These are phyloP conservation scores for Ectemnius continuus DNA, from an alignment of 2,888 invertebrate species.

Conservation along the genomic window DNA sequence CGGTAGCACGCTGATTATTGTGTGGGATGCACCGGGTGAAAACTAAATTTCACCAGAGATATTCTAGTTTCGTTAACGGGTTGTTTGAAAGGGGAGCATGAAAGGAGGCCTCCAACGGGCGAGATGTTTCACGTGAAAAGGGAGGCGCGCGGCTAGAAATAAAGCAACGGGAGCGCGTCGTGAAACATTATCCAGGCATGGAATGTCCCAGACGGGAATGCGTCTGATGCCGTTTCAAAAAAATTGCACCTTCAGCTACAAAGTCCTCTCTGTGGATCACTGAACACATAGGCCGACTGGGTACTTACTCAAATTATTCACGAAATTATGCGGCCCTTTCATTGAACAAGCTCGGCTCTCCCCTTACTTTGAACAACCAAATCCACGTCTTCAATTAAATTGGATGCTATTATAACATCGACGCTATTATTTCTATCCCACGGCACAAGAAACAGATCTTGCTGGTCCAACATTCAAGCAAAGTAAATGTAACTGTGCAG, in stretches of 20 bases:
- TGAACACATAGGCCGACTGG: background rate
- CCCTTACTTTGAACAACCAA: too few species aligned
- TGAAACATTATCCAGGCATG: conserved; percentile 41
- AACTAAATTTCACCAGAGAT: conserved; percentile 27
- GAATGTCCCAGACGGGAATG: conserved; percentile 10
- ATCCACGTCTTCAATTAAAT: too few species aligned
- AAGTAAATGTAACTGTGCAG: too few species aligned
- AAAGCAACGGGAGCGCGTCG: conserved; percentile 24
- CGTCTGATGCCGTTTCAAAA: conserved; percentile 12
- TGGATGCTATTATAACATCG: too few species aligned
- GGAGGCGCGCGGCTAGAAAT: conserved; percentile 19
- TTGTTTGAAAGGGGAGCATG: conserved; percentile 25
- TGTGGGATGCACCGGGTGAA: conserved; percentile 16
- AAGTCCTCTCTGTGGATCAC: conserved; percentile 2
- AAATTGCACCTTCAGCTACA: conserved; percentile 11
- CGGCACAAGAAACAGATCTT: too few species aligned
- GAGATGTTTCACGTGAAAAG: conserved; percentile 26
- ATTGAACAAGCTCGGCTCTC: too few species aligned
- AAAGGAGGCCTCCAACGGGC: conserved; percentile 20
- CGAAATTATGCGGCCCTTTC: background rate
- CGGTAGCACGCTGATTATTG: conserved; percentile 32
- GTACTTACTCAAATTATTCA: conserved; percentile 5
- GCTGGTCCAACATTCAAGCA: too few species aligned
- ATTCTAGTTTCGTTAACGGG: conserved; percentile 41
- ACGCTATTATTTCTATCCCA: too few species aligned